Evolutionary conservation across 2,888 invertebrate species (phyloP), one percentile per base, ranked within the genome.

Genomic region (Miltochrista miniata): DNA sequence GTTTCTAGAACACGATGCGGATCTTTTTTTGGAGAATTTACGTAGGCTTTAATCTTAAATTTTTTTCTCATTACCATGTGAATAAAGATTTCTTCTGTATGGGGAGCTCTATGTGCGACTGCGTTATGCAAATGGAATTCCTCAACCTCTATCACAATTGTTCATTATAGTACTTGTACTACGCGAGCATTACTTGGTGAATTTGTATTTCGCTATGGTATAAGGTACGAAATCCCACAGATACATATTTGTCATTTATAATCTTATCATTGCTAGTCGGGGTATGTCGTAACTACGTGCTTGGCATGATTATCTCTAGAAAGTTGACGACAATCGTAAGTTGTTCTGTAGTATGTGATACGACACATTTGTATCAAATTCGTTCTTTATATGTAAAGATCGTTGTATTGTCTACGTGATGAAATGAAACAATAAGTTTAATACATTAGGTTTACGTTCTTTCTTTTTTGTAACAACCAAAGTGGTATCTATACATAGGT

Each of bases 221-320:
- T 72, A 72, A 70, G 66, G 71, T 56, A 63, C 45, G 59, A 38
- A 70, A 56, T 73, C 61, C 66, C 54, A 56, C 59, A 53, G 50
- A 61, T 64, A 62, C 52, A 51, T 67, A 56, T 64, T 64, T 59
- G 59, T 59, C 51, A 46, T 67, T 70, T 63, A 67, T 64, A 72
- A 71, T 72, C 64, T 72, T 73, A 74, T 74, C 66, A 65, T 65
- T 64, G 64, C 60, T 55, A 71, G 66, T 67, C 64, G 60, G 70
- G 68, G 72, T 69, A 74, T 80, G 79, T 74, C 70, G 73, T 62
- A 73, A 76, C 74, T 79, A 78, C 85, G 86, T 87, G 86, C 69
- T 65, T 61, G 44, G 83, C 79, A 83, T 88, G 64, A 68, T 71
- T 76, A 76, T 73, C 74, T 74, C 70, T 83, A 79, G 90, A 90